Evolutionary conservation across 2,113 vertebrate genomes (phyloP), one percentile per base, ranked within the genome.

Genomic region (Sigmodon hispidus): DNA sequence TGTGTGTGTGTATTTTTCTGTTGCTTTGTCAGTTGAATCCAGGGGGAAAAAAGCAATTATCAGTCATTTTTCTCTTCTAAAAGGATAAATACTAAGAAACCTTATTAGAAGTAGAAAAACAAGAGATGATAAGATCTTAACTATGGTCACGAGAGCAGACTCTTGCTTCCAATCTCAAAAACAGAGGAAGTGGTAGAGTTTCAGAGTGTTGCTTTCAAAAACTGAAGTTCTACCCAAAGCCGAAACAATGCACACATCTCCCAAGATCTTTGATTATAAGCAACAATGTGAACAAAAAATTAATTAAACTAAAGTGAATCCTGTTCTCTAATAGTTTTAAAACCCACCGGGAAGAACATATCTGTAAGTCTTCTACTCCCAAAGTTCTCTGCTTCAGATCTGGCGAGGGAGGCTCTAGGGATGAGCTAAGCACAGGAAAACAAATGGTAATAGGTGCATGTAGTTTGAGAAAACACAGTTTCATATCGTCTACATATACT

Each of bases 91-190:
- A 40, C 43, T 48, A 89, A 63, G n/a, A 55, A 84, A 79, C 31
- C 84, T 91, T 93, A 84, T 91, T 70, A 84, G 91, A 95, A 61
- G 63, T 40, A 96, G 77, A 95, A 97, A 97, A 96, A 96, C 93
- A 96, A 91, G 72, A 80, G 61, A 73, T 91, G 97, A 96, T 97
- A 96, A 97, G 70, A 97, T 96, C 96, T 96, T 70, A 84, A 85
- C 87, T 87, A 81, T n/a, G 55, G 36, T 73, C 81, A 80, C 0
- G 48, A 96, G 83, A 75, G 52, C 63, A 91, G 75, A 45, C 29
- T 52, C 48, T 95, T 84, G 83, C 87, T 95, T 91, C 92, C 91
- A 72, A 96, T 93, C 93, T 95, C 84, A 94, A 90, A 88, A 80
- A 22, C 67, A 97, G 73, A 40, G 94, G 95, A 97, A 96, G 90